Evolutionary conservation across 2,113 vertebrate genomes (phyloP).

Genomic region (Synchiropus splendidus): DNA sequence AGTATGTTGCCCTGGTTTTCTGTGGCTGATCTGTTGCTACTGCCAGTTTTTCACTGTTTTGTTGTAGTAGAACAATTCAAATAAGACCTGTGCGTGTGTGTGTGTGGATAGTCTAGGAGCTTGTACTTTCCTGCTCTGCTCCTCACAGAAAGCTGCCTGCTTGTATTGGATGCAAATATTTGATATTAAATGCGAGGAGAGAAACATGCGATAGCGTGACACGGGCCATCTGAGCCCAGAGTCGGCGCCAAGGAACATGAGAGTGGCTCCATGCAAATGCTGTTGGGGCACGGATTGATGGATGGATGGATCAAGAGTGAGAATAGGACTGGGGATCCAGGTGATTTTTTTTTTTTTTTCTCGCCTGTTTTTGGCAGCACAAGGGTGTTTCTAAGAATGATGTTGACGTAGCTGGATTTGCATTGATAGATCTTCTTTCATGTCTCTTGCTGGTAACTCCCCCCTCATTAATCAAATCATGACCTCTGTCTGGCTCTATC

Average conservation of each 20-base stretch:
- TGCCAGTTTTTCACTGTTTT: too few relatives aligned
- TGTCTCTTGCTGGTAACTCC: constrained; percentile 57
- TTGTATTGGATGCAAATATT: constrained; percentile 61
- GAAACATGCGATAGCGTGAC: constrained; percentile 61
- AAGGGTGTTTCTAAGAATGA: constrained; percentile 45
- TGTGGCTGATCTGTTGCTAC: too few relatives aligned
- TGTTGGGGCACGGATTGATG: constrained; percentile 43
- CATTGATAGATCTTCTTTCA: constrained; percentile 71
- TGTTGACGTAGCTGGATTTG: constrained; percentile 52
- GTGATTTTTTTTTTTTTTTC: constrained; percentile 23
- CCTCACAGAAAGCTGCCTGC: constrained; percentile 33
- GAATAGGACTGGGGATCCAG: constrained; percentile 56
- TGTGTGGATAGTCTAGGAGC: constrained; percentile 11
- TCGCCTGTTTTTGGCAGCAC: constrained; percentile 44
- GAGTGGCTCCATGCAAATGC: constrained; percentile 63
- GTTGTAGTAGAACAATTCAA: constrained; percentile 28
- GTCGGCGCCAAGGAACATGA: constrained; percentile 32
- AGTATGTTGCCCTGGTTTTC: too few relatives aligned
- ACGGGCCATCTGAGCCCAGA: constrained; percentile 26
- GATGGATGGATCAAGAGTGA: constrained; percentile 36
- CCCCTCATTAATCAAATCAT: constrained; percentile 68
- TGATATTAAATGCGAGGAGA: constrained; percentile 47
- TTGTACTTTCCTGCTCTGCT: constrained; percentile 34
- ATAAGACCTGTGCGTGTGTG: constrained; percentile 32
- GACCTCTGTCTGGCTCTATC: constrained; percentile 37